Conservation (phyloP, 2,888 invertebrate genomes). For the Scaptomyza cyrtandrae region DNA sequence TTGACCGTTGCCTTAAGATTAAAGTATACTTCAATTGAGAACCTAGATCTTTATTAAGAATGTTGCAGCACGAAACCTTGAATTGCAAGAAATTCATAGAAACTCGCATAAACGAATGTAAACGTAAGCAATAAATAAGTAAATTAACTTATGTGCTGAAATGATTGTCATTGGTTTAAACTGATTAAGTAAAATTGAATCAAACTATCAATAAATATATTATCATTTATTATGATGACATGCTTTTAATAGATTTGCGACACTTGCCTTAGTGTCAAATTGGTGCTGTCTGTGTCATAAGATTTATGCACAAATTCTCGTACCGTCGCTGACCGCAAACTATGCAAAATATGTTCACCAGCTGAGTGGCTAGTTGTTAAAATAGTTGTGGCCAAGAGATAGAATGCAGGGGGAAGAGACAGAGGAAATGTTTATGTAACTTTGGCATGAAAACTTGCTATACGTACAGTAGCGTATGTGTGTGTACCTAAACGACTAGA, state of each 20-base stretch:
- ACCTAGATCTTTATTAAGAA: no score
- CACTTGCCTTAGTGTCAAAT: background rate
- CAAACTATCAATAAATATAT: background rate
- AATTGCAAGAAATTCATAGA: no score
- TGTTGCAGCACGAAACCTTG: no score
- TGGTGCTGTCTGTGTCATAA: background rate
- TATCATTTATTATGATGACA: background rate
- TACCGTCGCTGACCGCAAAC: conserved; percentile 8
- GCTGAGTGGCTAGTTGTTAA: background rate
- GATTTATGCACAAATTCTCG: conserved; percentile 5
- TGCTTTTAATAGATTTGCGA: background rate
- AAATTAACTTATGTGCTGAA: no score
- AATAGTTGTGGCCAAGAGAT: background rate
- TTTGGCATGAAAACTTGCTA: conserved; percentile 3
- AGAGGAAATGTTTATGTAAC: background rate
- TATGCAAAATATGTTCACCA: conserved; percentile 5
- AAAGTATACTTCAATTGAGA: no score
- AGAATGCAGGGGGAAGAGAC: background rate
- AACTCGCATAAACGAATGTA: no score
- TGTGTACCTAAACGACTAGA: background rate
- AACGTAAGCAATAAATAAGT: no score
- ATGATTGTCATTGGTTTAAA: no score
- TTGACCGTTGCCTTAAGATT: no score
- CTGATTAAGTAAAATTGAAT: background rate
- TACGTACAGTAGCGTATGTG: background rate